A percentile compares a stretch with the other conserved stretches of the same genome.
Evolutionary conservation across 2,797 vertebrate genomes (phyloP).

Genomic region (Tapera naevia): DNA sequence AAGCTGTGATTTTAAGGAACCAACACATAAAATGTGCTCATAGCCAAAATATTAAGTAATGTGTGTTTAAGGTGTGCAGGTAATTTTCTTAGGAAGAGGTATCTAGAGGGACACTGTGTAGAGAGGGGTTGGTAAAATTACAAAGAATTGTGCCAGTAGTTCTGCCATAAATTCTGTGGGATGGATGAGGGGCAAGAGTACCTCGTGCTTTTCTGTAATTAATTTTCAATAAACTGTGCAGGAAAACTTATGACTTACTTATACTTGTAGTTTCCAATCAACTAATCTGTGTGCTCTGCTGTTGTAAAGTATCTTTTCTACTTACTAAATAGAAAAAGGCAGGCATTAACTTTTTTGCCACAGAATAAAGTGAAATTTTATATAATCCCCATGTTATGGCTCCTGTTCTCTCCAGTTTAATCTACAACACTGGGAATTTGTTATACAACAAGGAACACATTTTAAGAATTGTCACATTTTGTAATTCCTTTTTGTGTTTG

Average conservation of each 20-base stretch:
- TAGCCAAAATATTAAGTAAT: not conserved
- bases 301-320: not conserved
- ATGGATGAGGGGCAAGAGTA: not conserved
- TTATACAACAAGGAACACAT: conserved; percentile 59
- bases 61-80: not conserved
- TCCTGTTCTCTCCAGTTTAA: conserved; percentile 53
- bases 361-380: conserved; percentile 22
- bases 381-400: conserved; percentile 26
- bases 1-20: not conserved
- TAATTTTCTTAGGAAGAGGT: not conserved
- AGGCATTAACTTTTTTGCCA: conserved; percentile 35
- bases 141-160: not conserved
- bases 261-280: not conserved
- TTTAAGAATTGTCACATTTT: conserved; percentile 64
- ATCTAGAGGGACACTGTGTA: not conserved
- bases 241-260: conserved; percentile 16
- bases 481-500: conserved; percentile 48
- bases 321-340: not conserved
- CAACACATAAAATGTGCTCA: not conserved
- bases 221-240: not conserved
- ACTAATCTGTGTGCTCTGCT: not conserved
- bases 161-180: not conserved
- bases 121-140: not conserved
- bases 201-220: not conserved
- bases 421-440: conserved; percentile 52